Base-by-base conservation (phyloP, 2,113 vertebrate species). In the Poeciliopsis retropinna region DNA sequence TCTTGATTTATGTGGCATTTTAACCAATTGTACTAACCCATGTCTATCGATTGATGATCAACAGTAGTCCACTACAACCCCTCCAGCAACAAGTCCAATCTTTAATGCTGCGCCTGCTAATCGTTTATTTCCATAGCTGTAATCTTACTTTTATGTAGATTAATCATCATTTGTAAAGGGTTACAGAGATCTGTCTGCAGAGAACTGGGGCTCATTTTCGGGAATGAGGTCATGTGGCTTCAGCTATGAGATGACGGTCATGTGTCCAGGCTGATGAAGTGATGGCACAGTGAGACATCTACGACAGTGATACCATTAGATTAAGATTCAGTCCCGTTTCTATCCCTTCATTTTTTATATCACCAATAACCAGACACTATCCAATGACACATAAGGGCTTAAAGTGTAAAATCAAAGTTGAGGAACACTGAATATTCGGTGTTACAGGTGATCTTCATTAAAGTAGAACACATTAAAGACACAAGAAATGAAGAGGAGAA, bases 41-140 rank as follows among this genome's bases (percentile, higher is more conserved):
- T 39, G 2, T 13, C 37, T 34, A 71, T 83, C 68, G 34, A 0
- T 39, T 31, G 29, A 76, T 67, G 64, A 80, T 30, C 29, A 74
- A 79, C 29, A 8, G 17, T 5, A 62, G 67, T 66, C 64, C 14
- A 37, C 60, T 73, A 63, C 64, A 64, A 78, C 70, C 68, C 77
- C 2, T 60, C 5, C 8, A 83, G 83, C 85, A 85, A 89, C 90
- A 89, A 73, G 86, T 87, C 67, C 62, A 57, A 73, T 74, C 76
- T 85, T 87, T 85, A 92, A 92, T 83, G 87, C 51, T 71, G 72
- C 67, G 64, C 78, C 74, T 81, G 81, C 83, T 89, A 89, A 90
- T 91, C 90, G 92, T 93, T 88, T 87, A 92, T 92, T 93, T 92
- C 85, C 86, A 80, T 89, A 81, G 88, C 85, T 90, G 90, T 92